Evolutionary conservation across 2,113 vertebrate species (phyloP).

Genomic region (Cyrtonyx montezumae): DNA sequence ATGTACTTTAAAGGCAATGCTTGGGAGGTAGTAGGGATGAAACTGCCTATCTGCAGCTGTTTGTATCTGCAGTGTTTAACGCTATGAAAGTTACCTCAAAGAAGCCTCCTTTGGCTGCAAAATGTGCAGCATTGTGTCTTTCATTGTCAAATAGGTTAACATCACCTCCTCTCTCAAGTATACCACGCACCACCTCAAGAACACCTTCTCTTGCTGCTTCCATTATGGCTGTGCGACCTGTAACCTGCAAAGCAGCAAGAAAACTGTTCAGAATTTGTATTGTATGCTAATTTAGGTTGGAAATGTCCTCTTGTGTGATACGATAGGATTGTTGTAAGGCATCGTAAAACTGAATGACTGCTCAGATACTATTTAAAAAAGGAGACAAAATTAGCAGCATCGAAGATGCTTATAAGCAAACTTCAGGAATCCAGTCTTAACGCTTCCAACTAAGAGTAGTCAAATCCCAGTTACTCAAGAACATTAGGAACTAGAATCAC

Average conservation of each 20-base stretch:
- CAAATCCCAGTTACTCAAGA: not conserved
- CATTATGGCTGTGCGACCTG: conserved; percentile 90
- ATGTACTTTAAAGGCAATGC: not conserved
- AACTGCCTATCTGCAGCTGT: not conserved
- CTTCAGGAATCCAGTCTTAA: not conserved
- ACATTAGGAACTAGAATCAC: not conserved
- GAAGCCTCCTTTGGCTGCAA: conserved; percentile 90
- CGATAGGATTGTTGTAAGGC: not conserved
- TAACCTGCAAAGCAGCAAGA: conserved; percentile 77
- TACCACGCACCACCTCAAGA: conserved; percentile 79
- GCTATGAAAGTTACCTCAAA: conserved; percentile 81
- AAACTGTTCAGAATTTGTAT: not conserved
- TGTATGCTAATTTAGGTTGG: not conserved
- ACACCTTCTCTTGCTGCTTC: conserved; percentile 84
- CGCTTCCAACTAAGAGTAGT: not conserved
- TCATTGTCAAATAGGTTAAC: conserved; percentile 83
- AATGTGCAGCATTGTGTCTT: conserved; percentile 84
- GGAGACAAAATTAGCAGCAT: not conserved
- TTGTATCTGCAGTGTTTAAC: not conserved
- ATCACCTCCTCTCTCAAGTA: conserved; percentile 85
- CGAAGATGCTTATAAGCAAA: not conserved
- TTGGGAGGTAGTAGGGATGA: not conserved
- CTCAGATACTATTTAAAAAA: not conserved
- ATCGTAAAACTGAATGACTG: not conserved
- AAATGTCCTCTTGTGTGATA: not conserved